Percentiles rank a stretch among this genome's conserved stretches.
Conservation (phyloP, 2,888 invertebrate genomes). For the Mechanitis mazaeus region DNA sequence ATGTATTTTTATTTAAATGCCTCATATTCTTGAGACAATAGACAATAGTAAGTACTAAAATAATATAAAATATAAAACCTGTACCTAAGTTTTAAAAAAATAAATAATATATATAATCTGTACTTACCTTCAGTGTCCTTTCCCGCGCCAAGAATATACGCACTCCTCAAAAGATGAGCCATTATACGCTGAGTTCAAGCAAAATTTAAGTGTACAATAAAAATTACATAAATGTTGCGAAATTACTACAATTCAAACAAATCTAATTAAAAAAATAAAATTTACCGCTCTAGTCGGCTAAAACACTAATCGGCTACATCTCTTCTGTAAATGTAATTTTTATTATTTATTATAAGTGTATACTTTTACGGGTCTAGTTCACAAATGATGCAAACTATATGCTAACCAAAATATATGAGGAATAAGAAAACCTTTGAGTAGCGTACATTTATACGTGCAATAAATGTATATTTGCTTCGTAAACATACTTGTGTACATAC, state of each 20-base stretch:
- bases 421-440: slow-evolving; percentile 45
- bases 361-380: slow-evolving; percentile 43
- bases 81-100: background rate
- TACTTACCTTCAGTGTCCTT: slow-evolving; percentile 59
- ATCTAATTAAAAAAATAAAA: slow-evolving; percentile 25
- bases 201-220: slow-evolving; percentile 50
- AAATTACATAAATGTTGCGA: slow-evolving; percentile 45
- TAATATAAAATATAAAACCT: no score
- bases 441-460: slow-evolving; percentile 15
- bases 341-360: slow-evolving; percentile 49
- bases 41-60: no score
- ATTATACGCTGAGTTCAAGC: slow-evolving; percentile 47
- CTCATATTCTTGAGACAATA: no score
- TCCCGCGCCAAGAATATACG: slow-evolving; percentile 56
- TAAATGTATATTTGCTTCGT: background rate
- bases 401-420: slow-evolving; percentile 66
- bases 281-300: slow-evolving; percentile 65
- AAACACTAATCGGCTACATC: slow-evolving; percentile 65
- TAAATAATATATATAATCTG: background rate
- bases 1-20: no score
- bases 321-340: slow-evolving; percentile 46
- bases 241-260: slow-evolving; percentile 34
- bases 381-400: slow-evolving; percentile 62
- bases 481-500: background rate
- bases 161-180: slow-evolving; percentile 66